Evolutionary conservation across 2,113 vertebrate genomes (phyloP), one percentile per base, ranked within the genome.

Genomic region (Gavialis gangeticus): DNA sequence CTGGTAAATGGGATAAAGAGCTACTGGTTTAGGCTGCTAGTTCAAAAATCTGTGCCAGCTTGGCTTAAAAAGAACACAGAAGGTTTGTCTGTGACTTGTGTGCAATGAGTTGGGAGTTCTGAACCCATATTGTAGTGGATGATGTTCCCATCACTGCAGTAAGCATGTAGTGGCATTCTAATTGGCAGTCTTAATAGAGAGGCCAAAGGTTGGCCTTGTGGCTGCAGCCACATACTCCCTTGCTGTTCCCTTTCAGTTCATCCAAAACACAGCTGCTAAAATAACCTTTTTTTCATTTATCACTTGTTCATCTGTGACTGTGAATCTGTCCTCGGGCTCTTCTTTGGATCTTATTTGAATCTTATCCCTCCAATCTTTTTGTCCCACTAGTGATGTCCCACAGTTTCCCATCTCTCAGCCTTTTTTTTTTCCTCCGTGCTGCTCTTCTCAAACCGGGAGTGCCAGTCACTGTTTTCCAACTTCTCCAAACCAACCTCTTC

Each of bases 1-100:
- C 11, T 85, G 78, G 11, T 64, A 11, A 21, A 22, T 27, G 55
- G 56, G 58, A 56, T 14, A 5, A 59, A 1, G 1, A 71, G 62
- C 28, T 46, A 12, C 25, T 18, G 77, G 6, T 21, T 2, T 60
- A 62, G 83, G 24, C 63, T 22, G 79, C 59, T 55, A 54, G n/a
- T 80, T 86, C 15, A 15, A 75, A 64, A 57, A 19, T 60, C 4
- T 4, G 24, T 14, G 56, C 56, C 21, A 79, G 7, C 18, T 22
- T 25, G 13, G 28, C 3, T 73, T 21, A 60, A 57, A 37, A 15
- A 10, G 22, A 24, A 6, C 21, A 37, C 28, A 89, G 59, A 10
- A 4, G 60, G 4, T 30, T 34, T 6, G 46, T 73, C n/a, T 25
- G n/a, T 79, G 82, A 28, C 67, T 4, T 0, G 0, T 3, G 22